phyloP scores from a whole-genome alignment of 53 echinoderm and acorn worm species.

The Pentamera pediparva region DNA sequence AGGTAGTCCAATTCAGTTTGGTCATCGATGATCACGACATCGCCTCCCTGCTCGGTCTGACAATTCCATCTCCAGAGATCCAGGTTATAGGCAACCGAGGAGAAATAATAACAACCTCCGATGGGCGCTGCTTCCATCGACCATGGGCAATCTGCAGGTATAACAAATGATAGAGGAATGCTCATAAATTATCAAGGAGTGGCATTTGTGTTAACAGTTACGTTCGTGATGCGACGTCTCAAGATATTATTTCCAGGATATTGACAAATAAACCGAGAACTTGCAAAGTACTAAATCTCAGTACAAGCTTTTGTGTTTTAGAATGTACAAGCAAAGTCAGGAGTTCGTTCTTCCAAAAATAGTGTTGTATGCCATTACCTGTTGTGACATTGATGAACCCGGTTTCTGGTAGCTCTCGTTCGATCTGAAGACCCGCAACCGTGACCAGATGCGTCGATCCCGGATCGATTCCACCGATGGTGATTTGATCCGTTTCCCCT shows the following conservation, averaged over 20 bases:
- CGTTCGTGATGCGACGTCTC: too few species aligned
- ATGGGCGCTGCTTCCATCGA: not conserved
- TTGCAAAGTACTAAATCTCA: too few species aligned
- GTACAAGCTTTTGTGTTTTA: too few species aligned
- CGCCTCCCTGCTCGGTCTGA: not conserved
- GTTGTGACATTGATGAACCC: conserved; percentile 38
- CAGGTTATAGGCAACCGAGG: not conserved
- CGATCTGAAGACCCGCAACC: conserved; percentile 8
- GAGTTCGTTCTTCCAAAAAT: too few species aligned
- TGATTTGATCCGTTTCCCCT: not conserved
- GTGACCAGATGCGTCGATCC: conserved; percentile 15
- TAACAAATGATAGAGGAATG: too few species aligned
- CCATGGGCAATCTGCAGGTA: conserved; percentile 1
- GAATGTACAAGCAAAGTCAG: too few species aligned
- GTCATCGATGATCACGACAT: conserved; percentile 50
- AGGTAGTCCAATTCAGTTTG: conserved; percentile 59
- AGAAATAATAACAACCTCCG: conserved; percentile 15
- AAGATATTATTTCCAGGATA: too few species aligned
- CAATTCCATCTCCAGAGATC: not conserved
- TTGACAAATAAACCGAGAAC: too few species aligned
- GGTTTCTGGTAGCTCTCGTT: conserved; percentile 22
- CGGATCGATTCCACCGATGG: not conserved
- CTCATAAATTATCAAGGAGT: too few species aligned
- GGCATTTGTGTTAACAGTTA: too few species aligned
- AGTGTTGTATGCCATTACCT: too few species aligned